These are phyloP conservation scores for Sylvietta virens DNA, from an alignment of 2,113 vertebrate species.

Conservation along the genomic window DNA sequence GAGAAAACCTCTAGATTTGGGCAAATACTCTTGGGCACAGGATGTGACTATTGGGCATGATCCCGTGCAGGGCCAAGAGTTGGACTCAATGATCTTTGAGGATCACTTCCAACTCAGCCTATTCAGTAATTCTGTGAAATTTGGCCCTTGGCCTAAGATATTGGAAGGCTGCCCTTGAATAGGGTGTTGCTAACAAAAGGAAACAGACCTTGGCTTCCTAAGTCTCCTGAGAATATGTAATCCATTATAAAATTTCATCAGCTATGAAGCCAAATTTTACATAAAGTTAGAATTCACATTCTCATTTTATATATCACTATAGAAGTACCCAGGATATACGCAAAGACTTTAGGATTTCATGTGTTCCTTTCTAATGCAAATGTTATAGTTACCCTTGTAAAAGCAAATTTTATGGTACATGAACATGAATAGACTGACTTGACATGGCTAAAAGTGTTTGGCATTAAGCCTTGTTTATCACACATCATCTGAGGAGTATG, in stretches of 20 bases:
- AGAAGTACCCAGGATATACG: background rate
- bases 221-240: background rate
- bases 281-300: background rate
- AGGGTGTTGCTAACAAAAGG: background rate
- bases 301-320: background rate
- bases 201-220: background rate
- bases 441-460: background rate
- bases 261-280: background rate
- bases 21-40: background rate
- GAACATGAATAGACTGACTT: background rate
- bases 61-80: background rate
- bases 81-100: background rate
- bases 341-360: background rate
- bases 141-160: background rate
- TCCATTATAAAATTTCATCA: background rate
- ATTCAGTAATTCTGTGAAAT: background rate
- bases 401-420: background rate
- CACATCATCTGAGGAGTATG: background rate
- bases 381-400: background rate
- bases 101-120: background rate
- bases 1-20: background rate
- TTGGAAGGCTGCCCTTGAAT: background rate
- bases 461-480: background rate
- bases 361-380: constrained; percentile 11
- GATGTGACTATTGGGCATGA: background rate